Percentiles rank a stretch among this genome's conserved stretches.
Evolutionary conservation across 2,888 invertebrate genomes (phyloP).

Genomic region (Oxyteleia sp.): DNA sequence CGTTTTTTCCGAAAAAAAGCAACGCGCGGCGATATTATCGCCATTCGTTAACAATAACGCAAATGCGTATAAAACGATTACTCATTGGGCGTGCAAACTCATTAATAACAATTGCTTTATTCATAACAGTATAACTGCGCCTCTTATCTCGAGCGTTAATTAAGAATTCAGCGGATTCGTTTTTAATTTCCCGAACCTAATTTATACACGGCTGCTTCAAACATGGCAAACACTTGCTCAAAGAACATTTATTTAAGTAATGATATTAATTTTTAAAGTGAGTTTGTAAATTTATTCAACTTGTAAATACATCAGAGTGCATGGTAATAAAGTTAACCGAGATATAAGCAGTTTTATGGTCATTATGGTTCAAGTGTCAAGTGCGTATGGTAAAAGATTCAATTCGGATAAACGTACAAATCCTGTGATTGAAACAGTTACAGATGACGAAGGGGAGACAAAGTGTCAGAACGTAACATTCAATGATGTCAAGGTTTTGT

Average conservation of each 20-base stretch:
- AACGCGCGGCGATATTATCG: background rate
- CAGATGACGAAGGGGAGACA: conserved; percentile 39
- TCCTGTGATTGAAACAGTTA: conserved; percentile 45
- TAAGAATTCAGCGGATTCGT: conserved; percentile 5
- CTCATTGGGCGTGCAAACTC: background rate
- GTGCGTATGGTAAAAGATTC: conserved; percentile 25
- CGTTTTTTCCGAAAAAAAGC: background rate
- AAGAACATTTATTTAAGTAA: background rate
- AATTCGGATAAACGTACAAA: conserved; percentile 54
- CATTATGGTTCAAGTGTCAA: conserved; percentile 35
- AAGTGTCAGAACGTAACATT: conserved; percentile 5
- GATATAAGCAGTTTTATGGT: no score
- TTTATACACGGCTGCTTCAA: background rate
- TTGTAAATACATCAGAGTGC: no score
- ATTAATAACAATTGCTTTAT: conserved; percentile 4
- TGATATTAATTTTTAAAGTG: conserved; percentile 7
- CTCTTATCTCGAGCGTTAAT: conserved; percentile 8
- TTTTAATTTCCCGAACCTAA: conserved; percentile 1
- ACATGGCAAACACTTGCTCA: no score
- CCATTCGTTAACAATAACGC: background rate
- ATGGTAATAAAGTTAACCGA: no score
- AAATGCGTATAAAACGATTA: no score
- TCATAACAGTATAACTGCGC: background rate
- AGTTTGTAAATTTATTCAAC: no score
- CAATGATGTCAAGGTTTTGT: conserved; percentile 46